phyloP scores from a whole-genome alignment of 2,888 invertebrate species.

The Rhopalosiphum nymphaeae region DNA sequence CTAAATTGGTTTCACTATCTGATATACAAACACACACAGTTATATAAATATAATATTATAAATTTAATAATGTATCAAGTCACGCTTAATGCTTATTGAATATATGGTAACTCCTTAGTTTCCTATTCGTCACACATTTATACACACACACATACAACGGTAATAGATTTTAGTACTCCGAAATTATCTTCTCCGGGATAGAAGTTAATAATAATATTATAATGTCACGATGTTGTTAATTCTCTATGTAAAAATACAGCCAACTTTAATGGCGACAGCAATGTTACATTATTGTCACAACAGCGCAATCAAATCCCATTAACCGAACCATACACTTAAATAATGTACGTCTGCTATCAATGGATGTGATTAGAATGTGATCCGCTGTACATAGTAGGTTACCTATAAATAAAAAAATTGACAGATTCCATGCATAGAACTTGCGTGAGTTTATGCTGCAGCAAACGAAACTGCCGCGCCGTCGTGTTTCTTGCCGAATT shows the following conservation, averaged over 20 bases:
- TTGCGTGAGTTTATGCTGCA: not conserved
- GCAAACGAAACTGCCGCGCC: not conserved
- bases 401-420: not conserved
- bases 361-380: not conserved
- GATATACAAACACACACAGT: not conserved
- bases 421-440: not conserved
- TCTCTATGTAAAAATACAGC: not conserved
- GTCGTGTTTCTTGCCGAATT: constrained; percentile 20
- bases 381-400: not conserved
- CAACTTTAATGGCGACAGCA: not conserved
- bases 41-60: not conserved
- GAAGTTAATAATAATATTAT: not conserved
- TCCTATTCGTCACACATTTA: not conserved
- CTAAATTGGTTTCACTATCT: not conserved
- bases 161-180: not conserved
- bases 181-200: not conserved
- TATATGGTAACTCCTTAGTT: not conserved
- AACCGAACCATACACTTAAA: not conserved
- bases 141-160: not conserved
- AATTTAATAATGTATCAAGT: not conserved
- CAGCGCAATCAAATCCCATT: not conserved
- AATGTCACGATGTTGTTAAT: not conserved
- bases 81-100: not conserved
- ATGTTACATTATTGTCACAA: not conserved
- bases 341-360: not conserved